A percentile compares a stretch with the other conserved stretches of the same genome.
These are phyloP conservation scores for Tridacna crocea DNA, from an alignment of 2,888 invertebrate species.

Conservation along the genomic window DNA sequence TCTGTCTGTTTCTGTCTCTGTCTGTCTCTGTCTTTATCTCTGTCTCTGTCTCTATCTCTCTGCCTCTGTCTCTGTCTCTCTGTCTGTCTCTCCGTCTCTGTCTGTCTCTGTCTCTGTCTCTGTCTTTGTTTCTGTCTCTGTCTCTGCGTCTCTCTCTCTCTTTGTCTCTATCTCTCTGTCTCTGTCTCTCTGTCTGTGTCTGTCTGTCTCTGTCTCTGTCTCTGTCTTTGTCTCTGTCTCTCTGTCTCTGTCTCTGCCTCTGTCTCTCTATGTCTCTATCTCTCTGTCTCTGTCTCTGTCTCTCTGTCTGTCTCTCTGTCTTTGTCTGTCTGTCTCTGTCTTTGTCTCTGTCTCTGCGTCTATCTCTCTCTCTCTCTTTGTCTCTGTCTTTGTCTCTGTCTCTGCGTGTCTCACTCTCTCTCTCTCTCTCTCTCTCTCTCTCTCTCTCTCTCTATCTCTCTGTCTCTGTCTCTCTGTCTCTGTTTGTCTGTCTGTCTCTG, in stretches of 20 bases:
- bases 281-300: too few relatives aligned
- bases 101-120: slow-evolving; percentile 5
- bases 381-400: too few relatives aligned
- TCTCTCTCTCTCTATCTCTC: background rate
- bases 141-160: too few relatives aligned
- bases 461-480: too few relatives aligned
- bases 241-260: background rate
- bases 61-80: slow-evolving; percentile 6
- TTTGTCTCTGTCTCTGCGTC: slow-evolving; percentile 16
- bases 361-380: slow-evolving; percentile 9
- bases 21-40: too few relatives aligned
- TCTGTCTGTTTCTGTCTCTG: background rate
- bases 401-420: background rate
- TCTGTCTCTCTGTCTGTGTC: background rate
- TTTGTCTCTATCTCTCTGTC: too few relatives aligned
- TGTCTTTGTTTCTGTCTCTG: background rate
- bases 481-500: background rate
- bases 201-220: slow-evolving; percentile 17
- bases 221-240: slow-evolving; percentile 11
- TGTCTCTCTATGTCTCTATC: too few relatives aligned
- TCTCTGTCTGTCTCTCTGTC: background rate
- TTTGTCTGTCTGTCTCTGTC: background rate
- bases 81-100: slow-evolving; percentile 14
- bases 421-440: background rate
- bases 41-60: background rate